Base-by-base conservation (phyloP, 2,113 vertebrate genomes). In the Tapirus terrestris region DNA sequence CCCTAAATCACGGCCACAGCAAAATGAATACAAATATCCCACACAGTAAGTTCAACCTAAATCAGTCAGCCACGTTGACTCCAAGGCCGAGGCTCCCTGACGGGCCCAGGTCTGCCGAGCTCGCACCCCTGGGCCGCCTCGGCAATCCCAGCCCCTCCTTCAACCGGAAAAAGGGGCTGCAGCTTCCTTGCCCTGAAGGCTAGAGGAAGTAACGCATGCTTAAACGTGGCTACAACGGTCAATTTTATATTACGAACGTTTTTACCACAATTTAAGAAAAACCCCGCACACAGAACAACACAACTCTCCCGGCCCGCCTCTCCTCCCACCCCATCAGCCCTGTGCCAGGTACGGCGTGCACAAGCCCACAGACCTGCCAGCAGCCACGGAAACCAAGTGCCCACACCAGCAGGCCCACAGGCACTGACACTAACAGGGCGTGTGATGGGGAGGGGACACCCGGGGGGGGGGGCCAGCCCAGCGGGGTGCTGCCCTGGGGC, bases 331-430 rank as follows among this genome's bases (percentile, higher is more conserved):
- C 16, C 45, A n/a, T 8, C 13, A 39, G 77, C n/a, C 8, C 36
- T 2, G 1, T 14, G 68, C 21, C 18, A 23, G 53, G 36, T 0
- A 6, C 0, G 0, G 53, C 0, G 36, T 20, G 12, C 53, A 33
- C 39, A 27, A 12, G 27, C 33, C 33, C 6, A 58, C 1, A 0
- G 39, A 58, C 39, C 10, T 13, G 72, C 58, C 1, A 51, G 67
- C 11, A 20, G 27, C 53, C 36, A 10, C 12, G 39, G 67, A 58
- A 72, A 73, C 18, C 18, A 73, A 58, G 29, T 6, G 53, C 36
- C 53, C 53, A 21, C 53, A 60, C 31, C 68, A 16, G 12, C 70
- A 29, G 43, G 9, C 36, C 67, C 18, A 45, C 7, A 23, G 72
- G 68, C 56, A 39, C 27, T 4, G 31, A 43, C 29, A 60, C 27